Base-by-base conservation (phyloP, 2,113 vertebrate species). In the Otus sunia region DNA sequence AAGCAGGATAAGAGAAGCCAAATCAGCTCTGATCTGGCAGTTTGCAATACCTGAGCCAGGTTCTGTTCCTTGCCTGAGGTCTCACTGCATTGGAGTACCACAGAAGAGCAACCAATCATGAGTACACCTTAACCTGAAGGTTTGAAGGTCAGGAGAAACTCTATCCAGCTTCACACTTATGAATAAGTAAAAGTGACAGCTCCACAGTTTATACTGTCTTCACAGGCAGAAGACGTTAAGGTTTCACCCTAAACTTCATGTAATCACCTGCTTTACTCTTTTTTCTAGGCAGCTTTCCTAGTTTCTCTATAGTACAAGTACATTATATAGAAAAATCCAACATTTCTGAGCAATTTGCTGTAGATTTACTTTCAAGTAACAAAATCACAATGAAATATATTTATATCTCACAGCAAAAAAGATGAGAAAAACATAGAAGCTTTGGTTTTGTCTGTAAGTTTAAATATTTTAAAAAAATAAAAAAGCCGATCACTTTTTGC, bases 91-190 rank as follows among this genome's bases (percentile, higher is more conserved):
- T 86, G 41, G 20, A 79, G 17, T 21, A 50, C 15, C 37, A 27
- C 0, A 2, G 41, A 75, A 91, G 39, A 49, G 15, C 10, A 87
- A 45, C 3, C 6, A 72, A 4, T 30, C 3, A 0, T 1, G 5
- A 53, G 10, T 12, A 30, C 4, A 23, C 11, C 19, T 90, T 84
- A 91, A 81, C 20, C 45, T 4, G 3, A 55, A 59, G 20, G 2
- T 78, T 71, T 79, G 41, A 32, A 49, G 15, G 18, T 5, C 18
- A 59, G 39, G 41, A 91, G n/a, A 75, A 85, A 16, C 6, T 81
- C 37, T 30, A 34, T 39, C 34, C 25, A 50, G 15, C 15, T 74
- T 87, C 26, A 62, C 4, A 6, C 10, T 58, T 37, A 36, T 10
- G 26, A 87, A 74, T 27, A 78, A 3, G 12, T 15, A 15, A 49